Evolutionary conservation across 2,888 invertebrate species (phyloP), one percentile per base, ranked within the genome.

Genomic region (Drosophila setosimentum): DNA sequence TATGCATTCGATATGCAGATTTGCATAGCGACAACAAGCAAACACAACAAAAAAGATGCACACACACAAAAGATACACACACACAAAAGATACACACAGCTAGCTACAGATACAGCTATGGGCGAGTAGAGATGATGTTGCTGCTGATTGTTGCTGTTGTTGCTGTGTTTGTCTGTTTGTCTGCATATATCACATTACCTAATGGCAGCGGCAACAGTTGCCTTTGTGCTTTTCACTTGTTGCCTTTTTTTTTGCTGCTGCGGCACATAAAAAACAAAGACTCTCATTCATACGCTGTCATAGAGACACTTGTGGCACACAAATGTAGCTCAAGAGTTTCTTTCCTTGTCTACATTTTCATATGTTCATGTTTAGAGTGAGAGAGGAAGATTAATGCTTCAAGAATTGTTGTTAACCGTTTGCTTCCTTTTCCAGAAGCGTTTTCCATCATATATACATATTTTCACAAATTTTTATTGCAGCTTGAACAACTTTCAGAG

Each of bases 1-100:
- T 78, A 77, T 80, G 83, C 81, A 83, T 83, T 84, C 75, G 85
- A 87, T 87, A 87, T 87, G 87, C 85, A 76, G 83, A 84, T 83
- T 77, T 83, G 60, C 77, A 66, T 63, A 81, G 82, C 78, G 55
- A 66, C 59, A 50, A 27, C 45, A n/a, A n/a, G n/a, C 53, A 54
- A 40, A 24, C 32, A 63, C 27, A 54, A 71, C 37, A 42, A 57
- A 40, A 37, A 37, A 37, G 37, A 37, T 37, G n/a, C n/a, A 68
- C 57, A 59, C 65, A 70, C 37, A 42, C 68, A 40, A 53, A 60
- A 55, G 35, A 48, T 33, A 68, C 57, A 58, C 65, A 70, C 35
- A 42, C 68, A 42, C 21, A 42, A 42, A 21, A 42, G 21, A 68
- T 49, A 60, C 40, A 68, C 42, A 42, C 32, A 65, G 7, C 45